A percentile compares a stretch with the other conserved stretches of the same genome.
Conservation (phyloP, 1,140 invertebrate species). For the Drosophila prosaltans region DNA sequence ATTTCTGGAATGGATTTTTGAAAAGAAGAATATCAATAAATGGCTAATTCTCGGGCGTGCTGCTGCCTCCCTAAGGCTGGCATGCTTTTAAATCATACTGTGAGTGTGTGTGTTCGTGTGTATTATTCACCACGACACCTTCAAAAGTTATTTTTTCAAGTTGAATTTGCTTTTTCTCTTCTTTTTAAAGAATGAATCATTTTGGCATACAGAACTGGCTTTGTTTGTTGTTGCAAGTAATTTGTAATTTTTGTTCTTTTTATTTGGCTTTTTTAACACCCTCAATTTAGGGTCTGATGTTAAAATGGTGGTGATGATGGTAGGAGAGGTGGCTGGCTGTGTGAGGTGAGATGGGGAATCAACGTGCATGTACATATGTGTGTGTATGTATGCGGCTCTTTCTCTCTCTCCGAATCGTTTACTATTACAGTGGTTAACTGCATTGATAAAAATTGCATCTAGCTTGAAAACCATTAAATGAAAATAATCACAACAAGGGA, state of each 20-base stretch:
- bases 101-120: conserved; percentile 12
- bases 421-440: conserved; percentile 11
- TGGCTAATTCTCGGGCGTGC: too few relatives aligned
- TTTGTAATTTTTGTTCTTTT: conserved; percentile 39
- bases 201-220: conserved; percentile 61
- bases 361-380: conserved; percentile 12
- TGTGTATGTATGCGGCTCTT: conserved; percentile 18
- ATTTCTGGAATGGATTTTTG: background rate
- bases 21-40: background rate
- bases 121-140: conserved; percentile 65
- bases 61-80: conserved; percentile 15
- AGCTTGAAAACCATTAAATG: background rate
- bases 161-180: conserved; percentile 36
- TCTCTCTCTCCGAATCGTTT: conserved; percentile 2
- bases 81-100: conserved; percentile 29
- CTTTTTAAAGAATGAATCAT: conserved; percentile 51
- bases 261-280: conserved; percentile 63
- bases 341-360: conserved; percentile 25
- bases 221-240: conserved; percentile 65
- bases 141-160: conserved; percentile 39
- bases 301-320: background rate
- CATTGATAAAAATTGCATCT: conserved; percentile 11
- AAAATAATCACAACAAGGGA: background rate
- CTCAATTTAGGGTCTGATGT: conserved; percentile 30
- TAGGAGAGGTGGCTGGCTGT: background rate